Percentiles rank a stretch among this genome's conserved stretches.
Evolutionary conservation across 2,113 vertebrate species (phyloP).

Genomic region (Tympanuchus pallidicinctus): DNA sequence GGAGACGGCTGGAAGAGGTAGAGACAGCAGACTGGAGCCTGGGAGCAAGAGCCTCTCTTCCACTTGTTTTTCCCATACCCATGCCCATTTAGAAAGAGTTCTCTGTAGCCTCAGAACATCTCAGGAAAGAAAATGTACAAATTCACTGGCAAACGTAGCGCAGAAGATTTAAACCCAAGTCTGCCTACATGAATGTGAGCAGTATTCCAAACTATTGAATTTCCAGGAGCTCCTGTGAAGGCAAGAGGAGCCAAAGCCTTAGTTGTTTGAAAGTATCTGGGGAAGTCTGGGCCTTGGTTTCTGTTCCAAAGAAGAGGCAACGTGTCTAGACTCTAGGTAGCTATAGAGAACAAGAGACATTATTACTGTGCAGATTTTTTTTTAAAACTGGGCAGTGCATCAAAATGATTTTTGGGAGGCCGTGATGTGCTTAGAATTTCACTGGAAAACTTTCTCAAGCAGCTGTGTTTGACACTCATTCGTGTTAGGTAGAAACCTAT

Average conservation of each 20-base stretch:
- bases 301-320: not conserved
- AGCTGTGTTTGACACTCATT: not conserved
- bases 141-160: not conserved
- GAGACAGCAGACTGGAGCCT: not conserved
- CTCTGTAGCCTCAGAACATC: not conserved
- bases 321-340: not conserved
- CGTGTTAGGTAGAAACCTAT: not conserved
- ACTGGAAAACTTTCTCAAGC: not conserved
- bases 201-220: not conserved
- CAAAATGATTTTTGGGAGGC: not conserved
- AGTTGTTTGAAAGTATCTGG: not conserved
- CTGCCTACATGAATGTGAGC: not conserved
- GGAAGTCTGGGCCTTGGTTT: not conserved
- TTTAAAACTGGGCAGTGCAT: not conserved
- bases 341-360: not conserved
- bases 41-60: not conserved
- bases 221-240: not conserved
- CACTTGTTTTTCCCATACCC: not conserved
- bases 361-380: not conserved
- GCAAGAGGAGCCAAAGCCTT: not conserved
- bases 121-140: not conserved
- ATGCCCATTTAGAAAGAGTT: not conserved
- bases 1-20: conserved; percentile 94
- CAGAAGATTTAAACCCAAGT: not conserved
- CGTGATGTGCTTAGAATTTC: not conserved